phyloP scores from a whole-genome alignment of 2,888 invertebrate genomes.

The Nomada goodeniana region DNA sequence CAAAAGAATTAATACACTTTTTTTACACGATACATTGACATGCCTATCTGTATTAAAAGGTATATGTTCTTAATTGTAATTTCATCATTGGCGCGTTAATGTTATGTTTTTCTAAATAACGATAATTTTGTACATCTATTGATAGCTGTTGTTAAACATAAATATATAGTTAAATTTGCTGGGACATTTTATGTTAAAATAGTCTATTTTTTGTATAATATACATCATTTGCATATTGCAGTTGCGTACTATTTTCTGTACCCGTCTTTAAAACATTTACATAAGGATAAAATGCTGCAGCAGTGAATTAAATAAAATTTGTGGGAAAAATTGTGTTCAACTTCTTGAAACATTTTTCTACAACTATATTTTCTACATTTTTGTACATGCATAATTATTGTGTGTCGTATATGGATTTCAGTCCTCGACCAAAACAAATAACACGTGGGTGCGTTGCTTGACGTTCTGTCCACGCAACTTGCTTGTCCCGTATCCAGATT shows the following conservation, averaged over 20 bases:
- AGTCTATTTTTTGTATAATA: constrained; percentile 45
- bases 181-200: constrained; percentile 33
- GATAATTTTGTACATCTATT: background rate
- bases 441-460: constrained; percentile 2
- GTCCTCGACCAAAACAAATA: background rate
- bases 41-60: background rate
- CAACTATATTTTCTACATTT: too few species aligned
- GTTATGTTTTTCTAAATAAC: background rate
- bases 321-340: too few species aligned
- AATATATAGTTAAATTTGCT: constrained; percentile 18
- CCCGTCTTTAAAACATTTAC: background rate
- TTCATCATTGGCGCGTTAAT: background rate
- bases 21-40: constrained; percentile 15
- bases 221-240: constrained; percentile 18
- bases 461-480: background rate
- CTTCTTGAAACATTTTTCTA: background rate
- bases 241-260: background rate
- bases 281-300: too few species aligned
- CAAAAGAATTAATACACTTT: background rate
- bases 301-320: too few species aligned
- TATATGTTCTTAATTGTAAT: background rate
- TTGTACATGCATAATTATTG: too few species aligned
- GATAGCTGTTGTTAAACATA: background rate
- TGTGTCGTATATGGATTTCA: background rate
- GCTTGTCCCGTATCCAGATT: constrained; percentile 9